Conservation (phyloP, 2,888 invertebrate genomes). For the Patella pellucida region DNA sequence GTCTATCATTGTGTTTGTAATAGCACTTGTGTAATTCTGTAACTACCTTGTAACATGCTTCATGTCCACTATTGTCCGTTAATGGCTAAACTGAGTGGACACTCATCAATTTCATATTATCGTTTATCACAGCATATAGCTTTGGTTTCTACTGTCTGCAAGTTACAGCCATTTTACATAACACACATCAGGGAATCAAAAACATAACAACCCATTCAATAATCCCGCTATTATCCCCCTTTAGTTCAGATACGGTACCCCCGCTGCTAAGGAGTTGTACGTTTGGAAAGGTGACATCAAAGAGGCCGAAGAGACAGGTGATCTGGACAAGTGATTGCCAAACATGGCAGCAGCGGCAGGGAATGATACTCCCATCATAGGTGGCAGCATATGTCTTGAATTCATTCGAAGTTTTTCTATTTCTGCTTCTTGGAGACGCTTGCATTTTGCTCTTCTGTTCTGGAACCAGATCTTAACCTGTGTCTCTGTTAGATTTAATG, state of each 20-base stretch:
- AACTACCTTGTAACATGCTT: neutral
- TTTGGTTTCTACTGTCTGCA: slow-evolving; percentile 4
- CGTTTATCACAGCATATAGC: slow-evolving; percentile 9
- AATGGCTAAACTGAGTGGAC: slow-evolving; percentile 6
- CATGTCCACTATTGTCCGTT: slow-evolving; percentile 3
- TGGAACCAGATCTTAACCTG: slow-evolving; percentile 69
- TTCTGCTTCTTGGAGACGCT: slow-evolving; percentile 94
- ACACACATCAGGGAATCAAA: neutral
- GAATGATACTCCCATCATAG: slow-evolving; percentile 48
- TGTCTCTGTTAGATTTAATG: slow-evolving; percentile 89
- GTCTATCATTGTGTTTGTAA: neutral
- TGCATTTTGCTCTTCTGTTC: slow-evolving; percentile 86
- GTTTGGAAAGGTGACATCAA: slow-evolving; percentile 43
- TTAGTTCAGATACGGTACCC: slow-evolving; percentile 16
- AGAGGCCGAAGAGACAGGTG: slow-evolving; percentile 45
- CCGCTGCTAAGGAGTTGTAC: slow-evolving; percentile 17
- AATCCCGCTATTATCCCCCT: neutral
- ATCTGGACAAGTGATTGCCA: slow-evolving; percentile 44
- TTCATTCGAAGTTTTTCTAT: slow-evolving; percentile 89
- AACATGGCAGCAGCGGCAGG: slow-evolving; percentile 57
- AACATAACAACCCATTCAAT: slow-evolving; percentile 5
- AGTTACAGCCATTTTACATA: neutral
- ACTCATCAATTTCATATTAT: slow-evolving; percentile 6
- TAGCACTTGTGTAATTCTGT: slow-evolving; percentile 11
- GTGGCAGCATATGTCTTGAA: slow-evolving; percentile 81